phyloP scores from a whole-genome alignment of 2,888 invertebrate species.

The Operophtera brumata region DNA sequence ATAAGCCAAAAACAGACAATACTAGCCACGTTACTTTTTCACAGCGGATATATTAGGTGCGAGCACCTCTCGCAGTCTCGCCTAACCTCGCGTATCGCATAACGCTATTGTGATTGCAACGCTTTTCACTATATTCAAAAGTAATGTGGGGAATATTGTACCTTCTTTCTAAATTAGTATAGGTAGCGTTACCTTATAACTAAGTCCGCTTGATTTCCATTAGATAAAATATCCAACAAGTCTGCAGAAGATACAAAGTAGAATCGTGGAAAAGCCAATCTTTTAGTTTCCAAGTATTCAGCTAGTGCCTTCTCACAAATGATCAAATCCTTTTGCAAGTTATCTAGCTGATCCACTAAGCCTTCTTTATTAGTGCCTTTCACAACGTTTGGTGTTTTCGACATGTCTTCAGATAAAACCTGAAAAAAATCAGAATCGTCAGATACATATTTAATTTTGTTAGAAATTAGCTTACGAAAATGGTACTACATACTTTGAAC shows the following conservation, averaged over 20 bases:
- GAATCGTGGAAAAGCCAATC: constrained; percentile 96
- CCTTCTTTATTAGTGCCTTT: constrained; percentile 93
- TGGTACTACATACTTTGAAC: constrained; percentile 85
- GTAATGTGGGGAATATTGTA: not conserved
- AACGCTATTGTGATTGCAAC: no score
- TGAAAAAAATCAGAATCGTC: constrained; percentile 44
- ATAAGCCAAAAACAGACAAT: no score
- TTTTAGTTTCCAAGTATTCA: constrained; percentile 97
- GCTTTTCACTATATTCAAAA: not conserved
- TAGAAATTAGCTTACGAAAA: not conserved
- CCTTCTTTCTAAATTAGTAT: not conserved
- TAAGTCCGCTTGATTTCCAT: constrained; percentile 95
- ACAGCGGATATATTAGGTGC: no score
- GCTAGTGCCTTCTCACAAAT: constrained; percentile 98
- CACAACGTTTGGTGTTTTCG: constrained; percentile 92
- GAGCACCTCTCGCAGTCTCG: no score
- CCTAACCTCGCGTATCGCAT: no score
- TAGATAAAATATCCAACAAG: constrained; percentile 95
- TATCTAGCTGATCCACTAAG: constrained; percentile 88
- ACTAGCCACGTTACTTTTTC: no score
- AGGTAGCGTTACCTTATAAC: constrained; percentile 82
- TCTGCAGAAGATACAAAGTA: constrained; percentile 99
- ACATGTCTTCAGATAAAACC: constrained; percentile 87
- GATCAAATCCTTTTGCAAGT: constrained; percentile 90
- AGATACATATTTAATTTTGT: not conserved